phyloP scores from a whole-genome alignment of 1,140 invertebrate genomes.

The Diuraphis noxia region DNA sequence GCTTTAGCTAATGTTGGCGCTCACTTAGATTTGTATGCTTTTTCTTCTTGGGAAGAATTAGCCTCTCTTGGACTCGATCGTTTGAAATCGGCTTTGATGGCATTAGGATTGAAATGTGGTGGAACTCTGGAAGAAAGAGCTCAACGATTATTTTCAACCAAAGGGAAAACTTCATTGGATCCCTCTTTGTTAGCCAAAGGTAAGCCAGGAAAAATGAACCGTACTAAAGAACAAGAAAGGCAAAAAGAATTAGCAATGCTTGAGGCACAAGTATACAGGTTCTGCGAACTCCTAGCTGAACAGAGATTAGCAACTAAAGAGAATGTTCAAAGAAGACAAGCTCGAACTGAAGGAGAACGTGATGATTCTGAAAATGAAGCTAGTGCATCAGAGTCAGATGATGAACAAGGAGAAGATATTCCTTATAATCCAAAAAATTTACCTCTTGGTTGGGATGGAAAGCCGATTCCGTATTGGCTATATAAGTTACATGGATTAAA shows the following conservation, averaged over 20 bases:
- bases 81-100: slow-evolving; percentile 95
- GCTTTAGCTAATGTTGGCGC: slow-evolving; percentile 90
- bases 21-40: slow-evolving; percentile 94
- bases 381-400: slow-evolving; percentile 81
- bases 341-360: slow-evolving; percentile 90
- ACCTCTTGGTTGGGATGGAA: slow-evolving; percentile 99
- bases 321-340: slow-evolving; percentile 97
- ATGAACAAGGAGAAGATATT: slow-evolving; percentile 89
- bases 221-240: slow-evolving; percentile 70
- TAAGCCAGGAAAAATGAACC: slow-evolving; percentile 71
- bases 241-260: slow-evolving; percentile 81
- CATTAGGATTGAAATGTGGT: slow-evolving; percentile 97
- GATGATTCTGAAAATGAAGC: slow-evolving; percentile 92
- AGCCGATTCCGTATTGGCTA: slow-evolving; percentile 99
- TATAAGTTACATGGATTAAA: slow-evolving; percentile 99
- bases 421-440: slow-evolving; percentile 99
- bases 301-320: slow-evolving; percentile 91
- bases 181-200: slow-evolving; percentile 87
- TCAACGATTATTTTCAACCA: slow-evolving; percentile 91
- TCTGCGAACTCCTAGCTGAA: slow-evolving; percentile 73
- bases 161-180: slow-evolving; percentile 89
- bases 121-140: slow-evolving; percentile 97
- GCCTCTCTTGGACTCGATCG: slow-evolving; percentile 95
- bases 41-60: slow-evolving; percentile 96
- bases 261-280: slow-evolving; percentile 87